Percentiles rank a stretch among this genome's conserved stretches.
Conservation (phyloP, 92 coral and sea anemone genomes). For the Pocillopora meandrina region DNA sequence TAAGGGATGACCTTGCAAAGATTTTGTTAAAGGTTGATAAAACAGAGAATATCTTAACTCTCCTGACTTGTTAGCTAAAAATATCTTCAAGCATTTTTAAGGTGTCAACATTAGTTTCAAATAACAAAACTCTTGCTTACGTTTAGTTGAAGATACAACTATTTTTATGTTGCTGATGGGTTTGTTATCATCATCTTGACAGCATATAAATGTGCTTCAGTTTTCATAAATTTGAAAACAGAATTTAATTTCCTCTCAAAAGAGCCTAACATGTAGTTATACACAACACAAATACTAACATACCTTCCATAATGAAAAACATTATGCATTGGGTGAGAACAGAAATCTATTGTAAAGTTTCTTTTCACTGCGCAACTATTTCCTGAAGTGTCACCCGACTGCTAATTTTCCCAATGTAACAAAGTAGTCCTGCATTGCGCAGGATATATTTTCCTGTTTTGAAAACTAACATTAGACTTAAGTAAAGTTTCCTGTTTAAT, state of each 20-base stretch:
- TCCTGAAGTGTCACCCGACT: conserved; percentile 7
- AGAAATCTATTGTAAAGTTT: not conserved
- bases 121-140: not conserved
- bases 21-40: not conserved
- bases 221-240: too few relatives aligned
- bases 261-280: too few relatives aligned
- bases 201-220: not conserved
- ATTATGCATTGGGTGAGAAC: not conserved
- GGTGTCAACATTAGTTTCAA: not conserved
- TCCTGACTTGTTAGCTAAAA: not conserved
- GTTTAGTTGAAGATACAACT: not conserved
- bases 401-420: not conserved
- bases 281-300: not conserved
- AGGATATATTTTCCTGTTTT: conserved; percentile 7
- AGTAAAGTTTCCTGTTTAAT: not conserved
- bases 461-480: not conserved
- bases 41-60: not conserved
- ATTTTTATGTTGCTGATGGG: not conserved
- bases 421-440: not conserved
- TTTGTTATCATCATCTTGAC: not conserved
- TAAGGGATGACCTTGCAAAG: not conserved
- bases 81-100: not conserved
- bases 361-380: conserved; percentile 21
- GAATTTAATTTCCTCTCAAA: too few relatives aligned
- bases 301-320: not conserved